Conservation (phyloP, 2,113 vertebrate genomes). For the Madoqua kirkii region DNA sequence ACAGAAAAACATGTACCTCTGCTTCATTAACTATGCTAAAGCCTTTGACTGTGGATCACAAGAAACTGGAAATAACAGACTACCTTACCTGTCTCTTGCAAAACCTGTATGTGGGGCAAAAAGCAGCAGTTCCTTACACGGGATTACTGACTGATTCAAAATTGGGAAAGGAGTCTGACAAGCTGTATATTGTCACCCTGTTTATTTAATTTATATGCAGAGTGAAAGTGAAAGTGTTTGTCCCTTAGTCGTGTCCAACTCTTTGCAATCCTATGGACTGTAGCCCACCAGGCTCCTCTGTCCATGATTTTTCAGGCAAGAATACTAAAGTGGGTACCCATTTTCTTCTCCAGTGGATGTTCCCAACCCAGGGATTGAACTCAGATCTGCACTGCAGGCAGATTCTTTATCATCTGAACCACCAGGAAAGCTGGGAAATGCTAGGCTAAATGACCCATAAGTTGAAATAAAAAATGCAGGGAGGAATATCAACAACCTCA, state of each 20-base stretch:
- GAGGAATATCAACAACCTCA: background rate
- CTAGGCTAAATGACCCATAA: background rate
- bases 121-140: background rate
- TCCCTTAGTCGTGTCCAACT: background rate
- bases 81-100: background rate
- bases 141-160: background rate
- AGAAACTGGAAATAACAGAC: background rate
- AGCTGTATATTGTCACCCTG: background rate
- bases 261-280: background rate
- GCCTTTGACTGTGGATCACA: background rate
- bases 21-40: background rate
- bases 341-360: background rate
- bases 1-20: background rate
- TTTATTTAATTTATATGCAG: background rate
- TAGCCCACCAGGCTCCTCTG: background rate
- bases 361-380: background rate
- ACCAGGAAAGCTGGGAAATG: background rate
- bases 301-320: background rate
- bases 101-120: background rate
- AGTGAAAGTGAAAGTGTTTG: background rate
- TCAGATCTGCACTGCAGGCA: background rate
- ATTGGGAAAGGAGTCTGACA: background rate
- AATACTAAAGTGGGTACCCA: background rate
- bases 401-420: background rate
- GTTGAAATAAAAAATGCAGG: background rate